phyloP scores from a whole-genome alignment of 1,140 invertebrate genomes.

The Hyles euphorbiae region DNA sequence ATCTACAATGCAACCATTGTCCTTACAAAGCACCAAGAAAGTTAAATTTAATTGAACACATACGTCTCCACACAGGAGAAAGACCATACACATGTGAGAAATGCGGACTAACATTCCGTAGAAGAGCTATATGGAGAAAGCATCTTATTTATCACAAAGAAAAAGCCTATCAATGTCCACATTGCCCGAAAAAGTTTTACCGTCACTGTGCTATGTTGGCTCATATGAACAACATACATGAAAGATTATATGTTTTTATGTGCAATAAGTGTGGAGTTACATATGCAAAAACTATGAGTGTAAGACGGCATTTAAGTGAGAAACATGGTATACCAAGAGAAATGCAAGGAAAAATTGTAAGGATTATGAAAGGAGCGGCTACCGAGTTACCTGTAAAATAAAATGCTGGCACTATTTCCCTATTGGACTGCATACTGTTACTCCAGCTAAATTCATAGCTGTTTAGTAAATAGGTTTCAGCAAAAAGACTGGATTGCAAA shows the following conservation, averaged over 20 bases:
- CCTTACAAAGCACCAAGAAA: constrained; percentile 49
- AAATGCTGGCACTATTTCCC: not conserved
- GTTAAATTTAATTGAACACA: constrained; percentile 52
- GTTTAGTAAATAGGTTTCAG: no score
- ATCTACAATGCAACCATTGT: constrained; percentile 48
- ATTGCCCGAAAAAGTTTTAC: constrained; percentile 53
- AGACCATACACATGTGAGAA: constrained; percentile 60
- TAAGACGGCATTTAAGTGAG: constrained; percentile 51
- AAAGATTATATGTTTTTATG: constrained; percentile 51
- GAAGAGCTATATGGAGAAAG: constrained; percentile 53
- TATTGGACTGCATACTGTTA: no score
- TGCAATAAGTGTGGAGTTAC: constrained; percentile 50
- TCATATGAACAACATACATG: constrained; percentile 54
- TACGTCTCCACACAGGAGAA: constrained; percentile 54
- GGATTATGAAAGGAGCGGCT: constrained; percentile 34
- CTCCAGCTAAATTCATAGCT: no score
- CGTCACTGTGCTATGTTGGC: constrained; percentile 41
- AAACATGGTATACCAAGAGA: constrained; percentile 56
- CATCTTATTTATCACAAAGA: constrained; percentile 53
- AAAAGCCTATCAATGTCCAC: constrained; percentile 49
- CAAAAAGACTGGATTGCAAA: no score
- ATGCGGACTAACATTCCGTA: constrained; percentile 57
- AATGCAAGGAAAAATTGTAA: constrained; percentile 50
- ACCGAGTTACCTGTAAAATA: constrained; percentile 5
- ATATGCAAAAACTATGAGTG: constrained; percentile 49